These are phyloP conservation scores for Tribolium madens DNA, from an alignment of 1,140 invertebrate genomes.

Conservation along the genomic window DNA sequence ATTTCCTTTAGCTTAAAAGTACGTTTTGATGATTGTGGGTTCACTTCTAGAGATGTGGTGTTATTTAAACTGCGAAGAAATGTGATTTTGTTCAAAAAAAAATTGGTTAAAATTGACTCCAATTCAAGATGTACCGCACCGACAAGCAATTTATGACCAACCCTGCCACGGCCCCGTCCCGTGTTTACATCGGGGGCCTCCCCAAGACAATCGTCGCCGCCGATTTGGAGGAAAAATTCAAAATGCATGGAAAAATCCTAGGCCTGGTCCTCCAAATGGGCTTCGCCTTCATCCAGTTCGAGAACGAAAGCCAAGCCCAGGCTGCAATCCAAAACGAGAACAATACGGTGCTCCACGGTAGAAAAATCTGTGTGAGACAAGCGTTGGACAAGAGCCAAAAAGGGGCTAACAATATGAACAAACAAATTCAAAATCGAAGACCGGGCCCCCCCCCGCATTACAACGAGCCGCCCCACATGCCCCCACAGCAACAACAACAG, in stretches of 20 bases:
- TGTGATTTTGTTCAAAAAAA: neutral
- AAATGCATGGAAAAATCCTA: conserved; percentile 77
- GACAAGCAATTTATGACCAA: conserved; percentile 73
- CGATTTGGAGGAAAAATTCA: conserved; percentile 81
- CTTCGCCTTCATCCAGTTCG: conserved; percentile 90
- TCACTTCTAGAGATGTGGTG: no score
- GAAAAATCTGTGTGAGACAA: conserved; percentile 72
- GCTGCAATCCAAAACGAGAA: conserved; percentile 79
- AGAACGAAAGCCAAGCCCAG: conserved; percentile 78
- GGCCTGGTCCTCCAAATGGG: conserved; percentile 80
- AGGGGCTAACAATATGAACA: conserved; percentile 9
- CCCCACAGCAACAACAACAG: conserved; percentile 9
- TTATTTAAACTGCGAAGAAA: neutral
- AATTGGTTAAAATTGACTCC: no score
- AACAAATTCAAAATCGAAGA: conserved; percentile 18
- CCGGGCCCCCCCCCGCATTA: neutral
- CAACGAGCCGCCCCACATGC: conserved; percentile 21
- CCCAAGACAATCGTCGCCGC: conserved; percentile 73
- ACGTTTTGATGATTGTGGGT: neutral
- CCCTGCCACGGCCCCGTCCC: conserved; percentile 75
- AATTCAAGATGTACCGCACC: conserved; percentile 61
- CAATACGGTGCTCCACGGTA: conserved; percentile 77
- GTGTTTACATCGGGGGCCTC: conserved; percentile 83
- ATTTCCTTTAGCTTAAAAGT: no score
- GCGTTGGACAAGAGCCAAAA: conserved; percentile 63